A percentile compares a stretch with the other conserved stretches of the same genome.
phyloP scores from a whole-genome alignment of 2,113 vertebrate species.

The Zeus faber region DNA sequence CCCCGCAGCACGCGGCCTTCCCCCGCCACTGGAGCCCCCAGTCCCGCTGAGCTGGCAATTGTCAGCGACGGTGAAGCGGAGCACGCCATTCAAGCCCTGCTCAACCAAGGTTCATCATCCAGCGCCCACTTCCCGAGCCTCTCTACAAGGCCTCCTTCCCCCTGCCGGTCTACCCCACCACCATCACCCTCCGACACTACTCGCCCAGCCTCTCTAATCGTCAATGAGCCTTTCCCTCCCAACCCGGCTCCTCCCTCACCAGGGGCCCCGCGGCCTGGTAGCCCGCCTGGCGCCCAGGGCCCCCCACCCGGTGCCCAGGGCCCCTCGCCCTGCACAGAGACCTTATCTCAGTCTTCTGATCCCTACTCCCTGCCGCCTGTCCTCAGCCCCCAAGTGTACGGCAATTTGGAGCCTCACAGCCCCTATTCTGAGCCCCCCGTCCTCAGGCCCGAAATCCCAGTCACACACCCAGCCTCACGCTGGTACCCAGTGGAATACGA shows the following conservation, averaged over 20 bases:
- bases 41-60: constrained; percentile 48
- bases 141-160: background rate
- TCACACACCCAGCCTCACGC: background rate
- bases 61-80: constrained; percentile 50
- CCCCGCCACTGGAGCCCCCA: constrained; percentile 12
- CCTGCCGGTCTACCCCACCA: constrained; percentile 7
- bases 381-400: constrained; percentile 59
- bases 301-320: constrained; percentile 9
- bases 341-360: constrained; percentile 16
- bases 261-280: constrained; percentile 6
- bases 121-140: constrained; percentile 1
- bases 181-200: constrained; percentile 6
- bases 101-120: constrained; percentile 21
- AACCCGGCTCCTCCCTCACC: constrained; percentile 3
- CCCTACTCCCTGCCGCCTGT: constrained; percentile 51
- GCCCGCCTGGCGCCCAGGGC: background rate
- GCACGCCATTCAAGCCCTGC: constrained; percentile 41
- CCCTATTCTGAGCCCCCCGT: constrained; percentile 46
- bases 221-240: constrained; percentile 4
- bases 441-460: constrained; percentile 47
- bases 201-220: too few species aligned
- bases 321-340: constrained; percentile 1
- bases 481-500: constrained; percentile 8
- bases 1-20: constrained; percentile 36
- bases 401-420: constrained; percentile 11